Evolutionary conservation across 2,888 invertebrate species (phyloP).

Genomic region (Myopa testacea): DNA sequence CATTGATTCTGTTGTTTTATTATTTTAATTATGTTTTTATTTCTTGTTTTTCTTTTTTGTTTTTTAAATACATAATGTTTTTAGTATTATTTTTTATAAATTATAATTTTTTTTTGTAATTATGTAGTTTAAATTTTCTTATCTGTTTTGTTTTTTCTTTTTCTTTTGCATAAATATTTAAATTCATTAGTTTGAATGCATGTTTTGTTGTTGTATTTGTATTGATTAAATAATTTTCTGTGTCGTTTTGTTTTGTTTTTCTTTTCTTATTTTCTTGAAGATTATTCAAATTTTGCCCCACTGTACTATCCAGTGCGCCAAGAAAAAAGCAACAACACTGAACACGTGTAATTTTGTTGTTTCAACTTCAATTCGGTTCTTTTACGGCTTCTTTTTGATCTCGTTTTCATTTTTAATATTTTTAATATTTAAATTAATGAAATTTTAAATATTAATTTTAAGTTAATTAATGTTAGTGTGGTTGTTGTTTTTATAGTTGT

Average conservation of each 20-base stretch:
- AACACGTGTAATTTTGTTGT: conserved; percentile 29
- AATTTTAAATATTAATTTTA: conserved; percentile 40
- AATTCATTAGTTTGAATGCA: conserved; percentile 7
- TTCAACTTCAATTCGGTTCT: neutral
- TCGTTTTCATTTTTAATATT: neutral
- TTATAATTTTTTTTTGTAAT: conserved; percentile 18
- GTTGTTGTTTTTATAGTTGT: neutral
- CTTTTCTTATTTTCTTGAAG: neutral
- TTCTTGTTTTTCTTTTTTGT: too few relatives aligned
- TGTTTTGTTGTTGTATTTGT: conserved; percentile 2
- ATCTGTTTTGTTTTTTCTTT: neutral
- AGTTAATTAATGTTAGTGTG: conserved; percentile 12
- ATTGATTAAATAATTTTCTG: conserved; percentile 13
- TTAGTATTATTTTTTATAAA: too few relatives aligned
- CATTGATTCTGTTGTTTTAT: too few relatives aligned
- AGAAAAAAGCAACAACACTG: neutral
- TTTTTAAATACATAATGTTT: too few relatives aligned
- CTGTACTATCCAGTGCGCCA: neutral
- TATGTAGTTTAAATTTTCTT: neutral
- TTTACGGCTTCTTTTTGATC: too few relatives aligned
- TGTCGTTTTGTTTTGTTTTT: conserved; percentile 11
- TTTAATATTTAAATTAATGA: conserved; percentile 33
- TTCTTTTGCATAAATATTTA: conserved; percentile 11
- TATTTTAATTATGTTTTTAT: too few relatives aligned
- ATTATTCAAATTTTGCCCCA: conserved; percentile 30